Evolutionary conservation across 2,113 vertebrate genomes (phyloP).

Genomic region (Haemorhous mexicanus): DNA sequence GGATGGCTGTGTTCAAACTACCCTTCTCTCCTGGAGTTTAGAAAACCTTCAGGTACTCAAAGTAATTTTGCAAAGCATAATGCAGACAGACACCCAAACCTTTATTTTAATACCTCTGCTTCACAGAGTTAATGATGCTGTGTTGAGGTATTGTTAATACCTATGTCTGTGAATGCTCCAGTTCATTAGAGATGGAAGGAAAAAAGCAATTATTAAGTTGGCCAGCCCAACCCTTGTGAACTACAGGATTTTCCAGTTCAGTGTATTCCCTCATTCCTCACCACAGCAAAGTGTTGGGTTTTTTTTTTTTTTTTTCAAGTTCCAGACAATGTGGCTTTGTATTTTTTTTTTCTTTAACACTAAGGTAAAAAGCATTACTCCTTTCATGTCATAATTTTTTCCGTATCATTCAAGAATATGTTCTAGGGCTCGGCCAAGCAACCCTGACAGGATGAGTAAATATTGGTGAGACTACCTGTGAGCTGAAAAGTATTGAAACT

Average conservation of each 20-base stretch:
- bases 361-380: not conserved
- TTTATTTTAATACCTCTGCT: not conserved
- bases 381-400: not conserved
- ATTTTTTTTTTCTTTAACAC: not conserved
- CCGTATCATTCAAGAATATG: not conserved
- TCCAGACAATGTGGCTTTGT: not conserved
- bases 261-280: not conserved
- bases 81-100: not conserved
- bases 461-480: too few species aligned
- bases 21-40: not conserved
- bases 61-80: not conserved
- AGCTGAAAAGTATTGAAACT: not conserved
- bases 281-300: not conserved
- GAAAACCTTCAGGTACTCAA: not conserved
- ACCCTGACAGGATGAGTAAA: not conserved
- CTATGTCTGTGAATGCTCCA: not conserved
- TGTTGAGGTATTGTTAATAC: not conserved
- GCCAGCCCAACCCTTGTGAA: not conserved
- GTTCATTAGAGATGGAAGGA: constrained; percentile 18
- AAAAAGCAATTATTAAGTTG: constrained; percentile 14
- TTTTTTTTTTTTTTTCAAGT: not conserved
- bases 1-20: not conserved
- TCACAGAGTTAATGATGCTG: not conserved
- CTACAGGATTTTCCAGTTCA: constrained; percentile 53
- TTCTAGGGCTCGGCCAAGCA: not conserved